Base-by-base conservation (phyloP, 2,888 invertebrate genomes). In the Hymenopus coronatus region DNA sequence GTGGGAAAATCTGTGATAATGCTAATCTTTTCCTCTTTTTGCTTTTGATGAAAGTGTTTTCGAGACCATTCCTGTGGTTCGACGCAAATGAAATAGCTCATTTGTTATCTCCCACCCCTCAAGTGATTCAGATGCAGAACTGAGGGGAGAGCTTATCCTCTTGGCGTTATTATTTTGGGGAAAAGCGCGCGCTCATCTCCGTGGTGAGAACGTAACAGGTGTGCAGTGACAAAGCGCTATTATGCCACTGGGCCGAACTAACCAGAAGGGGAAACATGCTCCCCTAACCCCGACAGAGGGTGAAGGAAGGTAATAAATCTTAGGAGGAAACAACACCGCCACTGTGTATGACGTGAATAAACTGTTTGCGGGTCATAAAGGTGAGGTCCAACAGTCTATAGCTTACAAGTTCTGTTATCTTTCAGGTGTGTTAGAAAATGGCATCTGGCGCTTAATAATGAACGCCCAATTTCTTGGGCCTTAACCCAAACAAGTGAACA, bases 331-430 rank as follows among this genome's bases (percentile, higher is more conserved):
- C 28, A 86, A 86, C 86, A 86, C 28, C n/a, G 28, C 85, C 25
- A 86, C 86, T 86, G 86, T 86, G 86, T 86, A 40, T 86, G 86
- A 86, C 86, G 70, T 86, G 86, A 86, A 86, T 86, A 86, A 86
- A 86, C 86, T 86, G 86, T 86, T 86, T 28, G 70, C 25, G 81
- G 81, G 86, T 86, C 81, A 81, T 86, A 86, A 30, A 86, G 86
- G 86, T 86, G 86, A 86, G 86, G 86, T 86, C 20, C 20, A 70
- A 70, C 15, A 70, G 25, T 70, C 25, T 70, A 70, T 25, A 25
- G 54, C 25, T 70, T 25, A 1, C 25, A 70, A 70, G 54, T 70
- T 70, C 54, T 20, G 25, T 70, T n/a, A 25, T 15, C 54, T 70
- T 70, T 70, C 15, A 20, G 54, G 54, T 4, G 6, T 70, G 54